Evolutionary conservation across 2,113 vertebrate genomes (phyloP), one percentile per base, ranked within the genome.

Genomic region (Sitta europaea): DNA sequence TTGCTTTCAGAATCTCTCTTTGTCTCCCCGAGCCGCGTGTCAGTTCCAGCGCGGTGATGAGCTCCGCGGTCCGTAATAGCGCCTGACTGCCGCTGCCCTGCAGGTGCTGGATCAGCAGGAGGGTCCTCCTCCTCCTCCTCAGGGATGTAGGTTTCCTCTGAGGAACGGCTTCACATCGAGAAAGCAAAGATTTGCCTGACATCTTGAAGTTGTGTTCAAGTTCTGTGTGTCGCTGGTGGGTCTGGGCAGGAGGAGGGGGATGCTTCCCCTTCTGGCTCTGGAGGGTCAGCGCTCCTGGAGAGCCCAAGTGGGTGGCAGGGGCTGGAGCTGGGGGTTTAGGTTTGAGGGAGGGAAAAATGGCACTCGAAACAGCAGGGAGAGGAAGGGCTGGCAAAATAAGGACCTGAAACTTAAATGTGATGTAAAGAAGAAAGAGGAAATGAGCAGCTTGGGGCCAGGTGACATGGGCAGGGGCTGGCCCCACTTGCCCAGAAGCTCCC

Each of bases 1-100:
- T 96, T 75, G 88, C 95, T 95, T 97, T 97, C 96, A 96, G 2
- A 96, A 96, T 75, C 92, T 42, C n/a, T 90, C 88, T 85, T 57
- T 95, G 88, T 96, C 72, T 96, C 45, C 93, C 45, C 5, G 71
- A 96, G 65, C 92, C 23, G 33, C 86, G 38, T 89, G 91, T 96
- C 90, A 93, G 88, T 83, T 96, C 86, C 90, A 94, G 47, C 61
- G 63, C n/a, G 53, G 2, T 72, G 94, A 90, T 85, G 90, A 71
- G 92, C 95, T 86, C 91, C 10, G 27, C 8, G 45, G 66, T 84
- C 95, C 43, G 24, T 90, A 86, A 86, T 92, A 71, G 83, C 11
- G 63, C 91, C 61, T 90, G 85, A 96, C 75, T 85, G 83, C 50
- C 10, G 14, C 40, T 87, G 84, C 94, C 94, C 81, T 31, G 84